Evolutionary conservation across 2,888 invertebrate genomes (phyloP), one percentile per base, ranked within the genome.

Genomic region (Elegia similella): DNA sequence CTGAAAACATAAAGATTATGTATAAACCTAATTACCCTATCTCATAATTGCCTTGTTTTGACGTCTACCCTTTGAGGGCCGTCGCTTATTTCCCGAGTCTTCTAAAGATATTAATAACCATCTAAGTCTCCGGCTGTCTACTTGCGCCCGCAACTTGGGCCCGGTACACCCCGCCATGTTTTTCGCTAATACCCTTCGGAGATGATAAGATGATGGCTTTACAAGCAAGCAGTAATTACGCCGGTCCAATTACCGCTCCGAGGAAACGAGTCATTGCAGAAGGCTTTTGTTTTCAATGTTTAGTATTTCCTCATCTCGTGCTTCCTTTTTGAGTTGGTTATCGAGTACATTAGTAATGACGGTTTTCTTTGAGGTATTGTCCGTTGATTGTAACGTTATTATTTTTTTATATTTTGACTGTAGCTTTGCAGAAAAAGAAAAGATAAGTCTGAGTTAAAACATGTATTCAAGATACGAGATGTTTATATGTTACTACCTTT

Each of bases 131-230:
- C 70, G 76, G 76, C 72, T 84, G 84, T 84, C 84, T 84, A 82
- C 83, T 80, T 75, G 76, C 77, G 77, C 76, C 78, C 82, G 73
- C 81, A 75, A 68, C 70, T 72, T 67, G 74, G 76, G 73, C 70
- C 46, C 57, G 30, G 52, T 10, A 38, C 38, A 34, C 60, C 70
- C 73, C 74, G 75, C 80, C 78, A 78, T 87, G 84, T 89, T 89
- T 88, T 88, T 86, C 82, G 77, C 79, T 88, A 87, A 89, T 87
- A 86, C 87, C 84, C 80, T 86, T 85, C 75, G 75, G 81, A 86
- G 84, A 85, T 85, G 86, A 88, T 88, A 87, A 90, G 87, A 88
- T 88, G 87, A 88, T 88, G 86, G 85, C 85, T 88, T 88, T 86
- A 87, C 85, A 88, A 87, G 87, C 84, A 85, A 84, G 80, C 83